Conservation (phyloP, 2,113 vertebrate species). For the Phainopepla nitens region DNA sequence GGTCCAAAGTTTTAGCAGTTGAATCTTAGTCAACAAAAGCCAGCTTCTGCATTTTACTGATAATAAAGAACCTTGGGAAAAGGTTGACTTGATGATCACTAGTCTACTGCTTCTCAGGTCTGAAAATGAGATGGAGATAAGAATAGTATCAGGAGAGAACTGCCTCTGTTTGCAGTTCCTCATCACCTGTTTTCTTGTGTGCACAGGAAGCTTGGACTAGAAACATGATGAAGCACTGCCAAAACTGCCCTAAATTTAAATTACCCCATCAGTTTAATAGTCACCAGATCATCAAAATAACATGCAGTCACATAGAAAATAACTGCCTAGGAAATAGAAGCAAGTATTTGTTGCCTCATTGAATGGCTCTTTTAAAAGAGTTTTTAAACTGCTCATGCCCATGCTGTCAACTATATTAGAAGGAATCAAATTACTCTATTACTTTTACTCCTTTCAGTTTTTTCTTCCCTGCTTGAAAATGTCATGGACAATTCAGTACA, state of each 20-base stretch:
- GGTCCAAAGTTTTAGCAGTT: background rate
- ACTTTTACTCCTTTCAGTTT: background rate
- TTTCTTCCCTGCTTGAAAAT: background rate
- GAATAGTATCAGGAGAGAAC: background rate
- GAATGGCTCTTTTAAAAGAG: background rate
- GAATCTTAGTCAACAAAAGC: background rate
- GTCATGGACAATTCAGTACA: background rate
- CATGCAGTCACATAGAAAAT: background rate
- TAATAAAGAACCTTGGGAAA: background rate
- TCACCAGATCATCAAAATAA: background rate
- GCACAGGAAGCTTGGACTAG: background rate
- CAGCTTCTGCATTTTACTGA: background rate
- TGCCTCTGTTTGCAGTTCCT: rapidly evolving
- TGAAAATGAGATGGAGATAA: background rate
- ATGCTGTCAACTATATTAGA: background rate
- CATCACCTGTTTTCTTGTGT: background rate
- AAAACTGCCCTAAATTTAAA: background rate
- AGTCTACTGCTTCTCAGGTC: background rate
- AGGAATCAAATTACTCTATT: background rate
- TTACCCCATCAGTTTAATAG: background rate
- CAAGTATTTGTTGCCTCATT: background rate
- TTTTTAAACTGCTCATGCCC: background rate
- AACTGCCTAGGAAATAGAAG: background rate
- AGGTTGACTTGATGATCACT: background rate
- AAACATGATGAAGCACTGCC: background rate